Evolutionary conservation across 2,888 invertebrate genomes (phyloP), one percentile per base, ranked within the genome.

Genomic region (Serripes groenlandicus): DNA sequence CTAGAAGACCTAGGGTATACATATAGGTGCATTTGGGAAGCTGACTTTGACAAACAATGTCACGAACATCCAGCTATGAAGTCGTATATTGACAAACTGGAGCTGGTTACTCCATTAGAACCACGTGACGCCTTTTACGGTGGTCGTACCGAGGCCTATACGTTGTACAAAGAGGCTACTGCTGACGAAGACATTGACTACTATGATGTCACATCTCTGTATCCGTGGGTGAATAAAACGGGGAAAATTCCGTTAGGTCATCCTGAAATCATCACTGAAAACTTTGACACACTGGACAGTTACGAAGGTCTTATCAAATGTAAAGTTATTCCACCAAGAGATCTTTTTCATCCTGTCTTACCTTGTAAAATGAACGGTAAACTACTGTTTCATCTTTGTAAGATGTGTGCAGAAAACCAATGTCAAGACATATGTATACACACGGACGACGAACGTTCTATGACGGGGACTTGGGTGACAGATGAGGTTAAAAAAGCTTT

Each of bases 261-360:
- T n/a, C 83, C 85, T 64, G 87, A 82, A 34, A 66, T 78, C 21
- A 68, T 78, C 21, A 78, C 72, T 0, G 81, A 89, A 79, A 75
- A 90, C 35, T 92, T 90, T 74, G 26, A 56, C 7, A 37, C 30
- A 37, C n/a, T 90, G 9, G 58, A 71, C 21, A 30, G 83, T 15
- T 92, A 92, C 70, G 85, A 88, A 60, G 92, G 92, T 5, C 28
- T 92, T 0, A 74, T 90, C 15, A 85, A 92, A 60, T 90, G 90
- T 68, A 88, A 80, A 73, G 76, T 92, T 2, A 23, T 91, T 30
- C 91, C 92, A 4, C 91, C 91, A 9, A 56, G 75, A 64, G 58
- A 76, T 1, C 77, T 93, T 3, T 93, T 83, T 58, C 89, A 90
- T 64, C 92, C 92, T 3, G 92, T 94, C 0, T 72, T 94, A n/a